phyloP scores from a whole-genome alignment of 2,113 vertebrate genomes.

The Pteronura brasiliensis region DNA sequence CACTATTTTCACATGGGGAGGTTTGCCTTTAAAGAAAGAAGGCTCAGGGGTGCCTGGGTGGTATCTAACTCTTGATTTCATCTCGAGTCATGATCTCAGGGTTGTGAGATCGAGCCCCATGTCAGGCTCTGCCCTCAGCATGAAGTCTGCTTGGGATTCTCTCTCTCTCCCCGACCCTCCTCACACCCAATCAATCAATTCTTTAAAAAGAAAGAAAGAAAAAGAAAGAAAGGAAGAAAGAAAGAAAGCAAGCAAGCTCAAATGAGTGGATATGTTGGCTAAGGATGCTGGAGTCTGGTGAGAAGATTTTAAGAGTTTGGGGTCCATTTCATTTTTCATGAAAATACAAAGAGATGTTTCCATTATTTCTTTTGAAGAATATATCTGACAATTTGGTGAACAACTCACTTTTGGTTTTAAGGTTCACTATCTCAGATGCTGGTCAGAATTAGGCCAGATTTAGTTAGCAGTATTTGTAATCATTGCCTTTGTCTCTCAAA shows the following conservation, averaged over 20 bases:
- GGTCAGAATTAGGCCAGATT: not conserved
- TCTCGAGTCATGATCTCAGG: not conserved
- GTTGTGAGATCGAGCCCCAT: not conserved
- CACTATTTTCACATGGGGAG: not conserved
- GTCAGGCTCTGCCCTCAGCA: not conserved
- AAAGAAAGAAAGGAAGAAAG: not conserved
- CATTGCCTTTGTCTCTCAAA: not conserved
- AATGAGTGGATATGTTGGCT: not conserved
- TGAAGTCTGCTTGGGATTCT: not conserved
- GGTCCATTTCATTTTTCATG: conserved; percentile 6
- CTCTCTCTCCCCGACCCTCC: not conserved
- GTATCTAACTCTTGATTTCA: not conserved
- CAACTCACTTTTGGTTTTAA: not conserved
- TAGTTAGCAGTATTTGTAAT: not conserved
- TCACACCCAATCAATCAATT: not conserved
- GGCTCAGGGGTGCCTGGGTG: not conserved
- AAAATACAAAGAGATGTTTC: conserved; percentile 10
- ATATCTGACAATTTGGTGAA: not conserved
- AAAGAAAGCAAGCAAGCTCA: not conserved
- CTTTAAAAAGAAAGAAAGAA: not conserved
- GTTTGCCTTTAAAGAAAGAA: conserved; percentile 11
- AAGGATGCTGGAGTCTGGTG: not conserved
- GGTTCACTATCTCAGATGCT: not conserved
- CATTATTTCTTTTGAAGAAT: not conserved
- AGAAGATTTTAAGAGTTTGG: conserved; percentile 42